Evolutionary conservation across 2,113 vertebrate genomes (phyloP), one percentile per base, ranked within the genome.

Genomic region (Gallinago paraguaiae): DNA sequence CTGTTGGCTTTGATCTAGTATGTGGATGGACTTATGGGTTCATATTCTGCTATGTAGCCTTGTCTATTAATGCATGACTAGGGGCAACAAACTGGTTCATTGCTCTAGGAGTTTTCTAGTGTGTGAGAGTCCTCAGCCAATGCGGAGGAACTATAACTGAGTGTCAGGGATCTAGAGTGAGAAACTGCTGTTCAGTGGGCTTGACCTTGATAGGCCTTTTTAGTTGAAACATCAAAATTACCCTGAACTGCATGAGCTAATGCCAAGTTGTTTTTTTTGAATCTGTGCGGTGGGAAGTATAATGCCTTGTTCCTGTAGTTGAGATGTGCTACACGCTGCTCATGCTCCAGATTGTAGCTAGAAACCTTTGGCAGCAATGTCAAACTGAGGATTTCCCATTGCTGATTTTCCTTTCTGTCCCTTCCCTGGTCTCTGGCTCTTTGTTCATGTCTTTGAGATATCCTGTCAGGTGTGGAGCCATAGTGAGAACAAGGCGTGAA

Each of bases 401-500:
- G 60, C 51, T 71, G 46, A 5, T 39, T 82, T 30, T 68, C 25
- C 48, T 54, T 85, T 54, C 50, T 78, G 63, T 53, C 33, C 50
- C 11, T 91, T 80, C 33, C 39, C 19, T 0, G 0, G 37, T 39
- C 27, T 45, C 46, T 78, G 69, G 10, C 27, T 45, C 17, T 50
- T 69, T 69, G 28, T 45, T 84, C 2, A 0, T 30, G n/a, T 54
- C 64, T 57, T 17, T 71, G 61, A 46, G 51, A 17, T n/a, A 51
- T 4, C 27, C 48, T 0, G 0, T 41, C 19, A 28, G 15, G 3
- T 51, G 17, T 43, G 67, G 39, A 51, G 57, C 30, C 28, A 0
- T 4, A 3, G 31, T 7, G 46, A 78, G 51, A 57, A 63, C 19
- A 59, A n/a, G 51, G 30, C 1, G 1, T 13, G 35, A 79, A 59